These are phyloP conservation scores for Tachina fera DNA, from an alignment of 2,888 invertebrate genomes.

Conservation along the genomic window DNA sequence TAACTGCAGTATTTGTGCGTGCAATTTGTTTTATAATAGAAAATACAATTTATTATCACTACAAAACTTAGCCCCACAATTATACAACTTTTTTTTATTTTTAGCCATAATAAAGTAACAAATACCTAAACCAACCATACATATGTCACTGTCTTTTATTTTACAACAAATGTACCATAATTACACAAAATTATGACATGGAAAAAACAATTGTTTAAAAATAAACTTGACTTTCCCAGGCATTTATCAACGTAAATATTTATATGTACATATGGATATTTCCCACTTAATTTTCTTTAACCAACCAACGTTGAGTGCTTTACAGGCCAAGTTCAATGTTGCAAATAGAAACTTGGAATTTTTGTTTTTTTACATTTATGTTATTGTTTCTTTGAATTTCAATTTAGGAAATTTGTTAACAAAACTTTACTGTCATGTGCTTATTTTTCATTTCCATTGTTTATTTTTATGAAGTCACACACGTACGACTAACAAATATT, in stretches of 20 bases:
- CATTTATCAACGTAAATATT: constrained; percentile 5
- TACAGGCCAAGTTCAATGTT: constrained; percentile 65
- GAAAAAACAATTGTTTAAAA: constrained; percentile 44
- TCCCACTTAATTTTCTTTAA: constrained; percentile 25
- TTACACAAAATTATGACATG: constrained; percentile 51
- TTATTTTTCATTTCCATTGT: neutral
- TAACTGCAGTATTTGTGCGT: no score
- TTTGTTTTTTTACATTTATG: constrained; percentile 5
- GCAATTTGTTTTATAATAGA: no score
- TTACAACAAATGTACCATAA: constrained; percentile 1
- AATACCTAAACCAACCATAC: neutral
- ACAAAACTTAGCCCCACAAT: no score
- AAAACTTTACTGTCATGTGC: constrained; percentile 18
- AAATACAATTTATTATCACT: no score
- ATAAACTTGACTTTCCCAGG: constrained; percentile 27
- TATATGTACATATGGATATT: neutral
- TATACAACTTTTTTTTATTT: no score
- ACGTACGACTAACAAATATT: no score
- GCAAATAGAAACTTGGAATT: constrained; percentile 21
- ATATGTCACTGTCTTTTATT: constrained; percentile 24
- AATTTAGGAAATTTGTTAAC: constrained; percentile 4
- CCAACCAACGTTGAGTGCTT: constrained; percentile 9
- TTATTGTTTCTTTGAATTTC: constrained; percentile 7
- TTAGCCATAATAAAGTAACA: neutral
- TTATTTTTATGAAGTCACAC: neutral